phyloP scores from a whole-genome alignment of 2,113 vertebrate species.

The Mesocricetus auratus region DNA sequence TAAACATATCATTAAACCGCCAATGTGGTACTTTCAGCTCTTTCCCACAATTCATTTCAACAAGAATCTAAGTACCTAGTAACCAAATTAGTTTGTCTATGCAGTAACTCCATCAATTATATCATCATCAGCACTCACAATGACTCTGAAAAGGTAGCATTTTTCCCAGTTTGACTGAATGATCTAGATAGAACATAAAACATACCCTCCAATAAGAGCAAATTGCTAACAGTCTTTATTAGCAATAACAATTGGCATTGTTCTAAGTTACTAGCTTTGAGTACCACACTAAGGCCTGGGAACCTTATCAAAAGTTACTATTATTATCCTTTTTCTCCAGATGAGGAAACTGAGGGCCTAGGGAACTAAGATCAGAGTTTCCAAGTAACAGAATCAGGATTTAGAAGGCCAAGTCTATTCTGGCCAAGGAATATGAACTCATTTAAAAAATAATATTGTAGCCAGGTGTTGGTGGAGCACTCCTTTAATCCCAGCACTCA shows the following conservation, averaged over 20 bases:
- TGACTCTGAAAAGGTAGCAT: conserved; percentile 19
- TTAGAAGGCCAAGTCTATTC: background rate
- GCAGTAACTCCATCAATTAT: background rate
- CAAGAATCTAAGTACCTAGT: conserved; percentile 68
- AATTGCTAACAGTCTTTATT: background rate
- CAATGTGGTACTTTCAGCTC: conserved; percentile 51
- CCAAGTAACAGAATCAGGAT: conserved; percentile 9
- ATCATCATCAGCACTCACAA: background rate
- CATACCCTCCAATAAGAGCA: conserved; percentile 33
- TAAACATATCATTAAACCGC: conserved; percentile 77
- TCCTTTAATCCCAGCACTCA: too few species aligned
- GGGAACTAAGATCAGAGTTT: background rate
- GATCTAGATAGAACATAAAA: conserved; percentile 31
- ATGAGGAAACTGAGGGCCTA: background rate
- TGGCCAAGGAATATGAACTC: background rate
- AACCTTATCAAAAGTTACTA: background rate
- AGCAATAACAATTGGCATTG: background rate
- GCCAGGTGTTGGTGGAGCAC: too few species aligned
- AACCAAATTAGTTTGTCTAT: conserved; percentile 62
- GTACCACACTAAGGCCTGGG: background rate
- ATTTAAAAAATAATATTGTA: background rate
- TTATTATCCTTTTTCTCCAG: conserved; percentile 6
- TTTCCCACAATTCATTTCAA: conserved; percentile 71
- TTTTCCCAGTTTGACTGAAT: background rate
- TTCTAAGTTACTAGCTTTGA: conserved; percentile 4